Percentiles rank a stretch among this genome's conserved stretches.
phyloP scores from a whole-genome alignment of 2,797 vertebrate species.

The Etheostoma nigrum region DNA sequence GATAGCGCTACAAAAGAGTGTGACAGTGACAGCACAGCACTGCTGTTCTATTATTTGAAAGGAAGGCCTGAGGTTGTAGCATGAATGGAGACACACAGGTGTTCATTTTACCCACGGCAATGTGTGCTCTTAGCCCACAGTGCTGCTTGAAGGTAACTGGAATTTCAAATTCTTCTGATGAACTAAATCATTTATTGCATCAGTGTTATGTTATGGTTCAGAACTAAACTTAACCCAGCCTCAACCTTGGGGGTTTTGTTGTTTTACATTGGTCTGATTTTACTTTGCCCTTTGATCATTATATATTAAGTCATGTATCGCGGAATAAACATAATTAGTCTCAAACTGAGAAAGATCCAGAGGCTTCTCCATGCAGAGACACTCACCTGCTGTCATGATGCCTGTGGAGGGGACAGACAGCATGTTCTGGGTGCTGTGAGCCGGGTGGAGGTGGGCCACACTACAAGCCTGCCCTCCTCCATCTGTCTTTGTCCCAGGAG shows the following conservation, averaged over 20 bases:
- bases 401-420: slow-evolving; percentile 95
- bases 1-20: not conserved
- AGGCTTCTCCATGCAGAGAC: slow-evolving; percentile 2
- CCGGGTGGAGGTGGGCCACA: slow-evolving; percentile 87
- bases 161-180: slow-evolving; percentile 11
- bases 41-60: slow-evolving; percentile 26
- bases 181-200: slow-evolving; percentile 29
- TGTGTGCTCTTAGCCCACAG: slow-evolving; percentile 14
- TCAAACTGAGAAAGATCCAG: slow-evolving; percentile 7
- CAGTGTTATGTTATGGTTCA: not conserved
- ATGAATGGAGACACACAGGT: slow-evolving; percentile 23
- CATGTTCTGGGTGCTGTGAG: slow-evolving; percentile 95
- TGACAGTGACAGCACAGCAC: not conserved
- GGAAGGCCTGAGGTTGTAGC: slow-evolving; percentile 34
- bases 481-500: slow-evolving; percentile 88
- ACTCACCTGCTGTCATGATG: slow-evolving; percentile 96
- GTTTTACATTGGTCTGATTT: not conserved
- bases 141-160: not conserved
- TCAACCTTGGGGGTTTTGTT: not conserved
- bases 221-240: not conserved
- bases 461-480: slow-evolving; percentile 71
- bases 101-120: slow-evolving; percentile 29
- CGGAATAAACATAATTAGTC: not conserved
- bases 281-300: slow-evolving; percentile 9
- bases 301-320: not conserved